Evolutionary conservation across 2,113 vertebrate genomes (phyloP).

Genomic region (Uria aalge): DNA sequence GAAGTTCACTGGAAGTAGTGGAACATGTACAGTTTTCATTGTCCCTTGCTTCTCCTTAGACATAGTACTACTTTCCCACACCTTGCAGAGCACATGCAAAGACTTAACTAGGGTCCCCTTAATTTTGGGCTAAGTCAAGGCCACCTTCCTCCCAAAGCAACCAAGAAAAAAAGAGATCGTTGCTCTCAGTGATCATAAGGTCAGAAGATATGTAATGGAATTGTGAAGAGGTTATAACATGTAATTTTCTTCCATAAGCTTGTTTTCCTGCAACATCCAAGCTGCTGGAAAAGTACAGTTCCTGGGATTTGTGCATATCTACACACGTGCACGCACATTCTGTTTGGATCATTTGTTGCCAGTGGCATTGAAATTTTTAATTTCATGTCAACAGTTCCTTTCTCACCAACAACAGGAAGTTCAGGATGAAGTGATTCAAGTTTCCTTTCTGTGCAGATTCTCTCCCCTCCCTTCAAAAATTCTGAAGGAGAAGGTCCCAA

Average conservation of each 20-base stretch:
- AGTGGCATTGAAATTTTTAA: background rate
- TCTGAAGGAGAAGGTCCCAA: background rate
- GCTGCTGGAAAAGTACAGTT: background rate
- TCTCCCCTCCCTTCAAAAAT: background rate
- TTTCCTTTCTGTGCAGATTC: background rate
- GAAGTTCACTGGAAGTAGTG: background rate
- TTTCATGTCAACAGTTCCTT: background rate
- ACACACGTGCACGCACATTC: background rate
- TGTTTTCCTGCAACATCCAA: background rate
- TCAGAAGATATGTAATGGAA: background rate
- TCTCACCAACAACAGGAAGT: background rate
- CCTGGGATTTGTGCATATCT: background rate
- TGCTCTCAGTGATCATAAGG: background rate
- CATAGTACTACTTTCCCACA: background rate
- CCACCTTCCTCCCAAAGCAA: background rate
- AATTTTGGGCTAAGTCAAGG: background rate
- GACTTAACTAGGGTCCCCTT: background rate
- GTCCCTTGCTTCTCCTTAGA: background rate
- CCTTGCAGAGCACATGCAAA: background rate
- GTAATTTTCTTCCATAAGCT: background rate
- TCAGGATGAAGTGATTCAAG: background rate
- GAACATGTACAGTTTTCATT: background rate
- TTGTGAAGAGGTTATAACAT: background rate
- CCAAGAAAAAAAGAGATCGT: background rate
- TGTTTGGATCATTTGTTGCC: background rate